Evolutionary conservation across 2,113 vertebrate genomes (phyloP).

Genomic region (Xiphorhynchus elegans): DNA sequence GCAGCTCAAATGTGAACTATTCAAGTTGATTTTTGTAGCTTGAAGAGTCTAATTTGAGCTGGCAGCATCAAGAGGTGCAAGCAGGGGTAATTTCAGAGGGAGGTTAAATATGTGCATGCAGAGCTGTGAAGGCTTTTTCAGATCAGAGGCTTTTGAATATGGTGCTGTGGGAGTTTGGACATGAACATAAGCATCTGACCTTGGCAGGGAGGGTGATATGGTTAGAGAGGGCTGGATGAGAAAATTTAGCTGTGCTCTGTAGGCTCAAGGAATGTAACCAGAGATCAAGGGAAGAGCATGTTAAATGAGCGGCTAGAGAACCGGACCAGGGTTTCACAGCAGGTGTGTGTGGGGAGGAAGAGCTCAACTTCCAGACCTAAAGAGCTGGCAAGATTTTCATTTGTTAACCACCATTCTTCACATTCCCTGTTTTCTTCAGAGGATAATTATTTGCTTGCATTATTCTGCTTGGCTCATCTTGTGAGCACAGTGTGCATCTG

Average conservation of each 20-base stretch:
- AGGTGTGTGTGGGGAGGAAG: background rate
- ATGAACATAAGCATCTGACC: background rate
- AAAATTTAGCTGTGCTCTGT: background rate
- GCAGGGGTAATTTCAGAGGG: background rate
- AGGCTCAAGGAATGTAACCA: background rate
- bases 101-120: background rate
- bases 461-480: background rate
- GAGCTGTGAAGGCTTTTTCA: background rate
- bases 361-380: background rate
- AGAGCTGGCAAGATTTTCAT: background rate
- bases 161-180: background rate
- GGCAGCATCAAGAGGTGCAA: background rate
- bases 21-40: background rate
- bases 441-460: background rate
- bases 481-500: background rate
- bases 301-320: background rate
- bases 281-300: background rate
- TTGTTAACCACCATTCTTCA: background rate
- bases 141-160: background rate
- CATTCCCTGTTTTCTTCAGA: slow-evolving; percentile 1
- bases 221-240: background rate
- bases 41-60: background rate
- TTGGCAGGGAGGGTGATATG: background rate
- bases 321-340: background rate
- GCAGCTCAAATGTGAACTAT: background rate